Evolutionary conservation across 1,140 invertebrate species (phyloP), one percentile per base, ranked within the genome.

Genomic region (Araneus ventricosus): DNA sequence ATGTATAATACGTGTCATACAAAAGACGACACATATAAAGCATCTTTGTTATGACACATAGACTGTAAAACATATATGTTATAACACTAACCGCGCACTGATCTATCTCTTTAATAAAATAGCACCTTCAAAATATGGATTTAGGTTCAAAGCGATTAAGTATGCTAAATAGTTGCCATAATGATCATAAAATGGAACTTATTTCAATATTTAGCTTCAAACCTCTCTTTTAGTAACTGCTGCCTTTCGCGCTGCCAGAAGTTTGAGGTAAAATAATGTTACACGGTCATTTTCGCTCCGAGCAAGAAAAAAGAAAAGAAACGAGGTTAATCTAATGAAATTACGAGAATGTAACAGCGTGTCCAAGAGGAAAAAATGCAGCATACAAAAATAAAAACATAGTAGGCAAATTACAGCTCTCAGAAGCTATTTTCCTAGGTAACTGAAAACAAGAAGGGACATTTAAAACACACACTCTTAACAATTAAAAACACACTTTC

Each of bases 331-430:
- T 37, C 37, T 22, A 34, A 37, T 22, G 70, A 34, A 75, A 37
- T 30, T 20, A 75, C 27, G 63, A 75, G 22, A 75, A 75, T 14
- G 70, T 22, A 17, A 75, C 20, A 22, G 59, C 24, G 6, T 30
- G 20, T 75, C 30, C 70, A 75, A 20, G 30, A 34, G 34, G 17
- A 37, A 30, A 63, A 14, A 67, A 67, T 67, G 10, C 63, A 67
- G 27, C 63, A 67, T 6, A 34, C 70, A 75, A 75, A 34, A 75
- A 75, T 37, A 75, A 75, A 75, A 75, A 75, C 63, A 30, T 30
- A n/a, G 3, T 14, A 67, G 63, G n/a, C 63, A 67, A 27, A 37
- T 20, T 20, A 75, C 30, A 37, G 70, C 30, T 34, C 14, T 75
- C 3, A 27, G 34, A 75, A 75, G 70, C 70, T 34, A 34, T 34